Evolutionary conservation across 2,888 invertebrate species (phyloP).

Genomic region (Ochropleura leucogaster): DNA sequence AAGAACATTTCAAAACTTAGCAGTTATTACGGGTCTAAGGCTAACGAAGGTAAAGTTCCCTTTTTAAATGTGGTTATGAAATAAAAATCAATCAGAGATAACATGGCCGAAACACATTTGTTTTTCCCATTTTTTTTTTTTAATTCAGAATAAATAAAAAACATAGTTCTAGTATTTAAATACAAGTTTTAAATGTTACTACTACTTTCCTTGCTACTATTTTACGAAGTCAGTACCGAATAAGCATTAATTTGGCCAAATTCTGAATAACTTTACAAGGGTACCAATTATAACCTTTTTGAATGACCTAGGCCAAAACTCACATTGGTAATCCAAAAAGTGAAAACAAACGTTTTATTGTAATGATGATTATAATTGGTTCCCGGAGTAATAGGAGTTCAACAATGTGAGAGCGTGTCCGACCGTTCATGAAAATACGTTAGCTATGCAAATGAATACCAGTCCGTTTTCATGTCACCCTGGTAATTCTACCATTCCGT

Average conservation of each 20-base stretch:
- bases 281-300: slow-evolving; percentile 2
- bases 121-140: neutral
- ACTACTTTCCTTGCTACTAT: too few relatives aligned
- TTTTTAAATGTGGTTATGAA: neutral
- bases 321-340: slow-evolving; percentile 25
- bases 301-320: neutral
- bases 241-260: neutral
- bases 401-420: slow-evolving; percentile 47
- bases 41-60: slow-evolving; percentile 3
- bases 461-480: slow-evolving; percentile 56
- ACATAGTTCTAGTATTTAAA: neutral
- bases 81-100: neutral
- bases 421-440: slow-evolving; percentile 59
- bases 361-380: slow-evolving; percentile 50
- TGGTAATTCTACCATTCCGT: slow-evolving; percentile 51
- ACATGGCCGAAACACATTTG: neutral
- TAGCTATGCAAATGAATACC: slow-evolving; percentile 63
- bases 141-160: too few relatives aligned
- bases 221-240: neutral
- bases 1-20: neutral
- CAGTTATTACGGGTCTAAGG: neutral
- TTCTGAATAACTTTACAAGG: slow-evolving; percentile 1
- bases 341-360: slow-evolving; percentile 35
- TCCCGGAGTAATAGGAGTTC: slow-evolving; percentile 45
- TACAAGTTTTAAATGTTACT: neutral